Percentiles rank a stretch among this genome's conserved stretches.
These are phyloP conservation scores for Drosophila malerkotliana DNA, from an alignment of 1,140 invertebrate genomes.

Conservation along the genomic window DNA sequence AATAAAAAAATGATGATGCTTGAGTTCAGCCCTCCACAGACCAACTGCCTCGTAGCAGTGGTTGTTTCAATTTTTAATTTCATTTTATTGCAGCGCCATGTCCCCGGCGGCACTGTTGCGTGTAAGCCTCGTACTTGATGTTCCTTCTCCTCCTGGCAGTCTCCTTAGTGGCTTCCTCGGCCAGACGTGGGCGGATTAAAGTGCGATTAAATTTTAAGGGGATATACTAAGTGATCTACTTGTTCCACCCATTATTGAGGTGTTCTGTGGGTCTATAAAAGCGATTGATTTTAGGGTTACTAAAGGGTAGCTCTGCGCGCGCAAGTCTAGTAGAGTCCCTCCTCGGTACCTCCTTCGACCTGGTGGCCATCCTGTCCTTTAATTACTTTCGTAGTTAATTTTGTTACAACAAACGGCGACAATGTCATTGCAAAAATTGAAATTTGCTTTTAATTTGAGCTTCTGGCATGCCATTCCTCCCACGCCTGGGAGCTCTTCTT, in stretches of 20 bases:
- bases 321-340: slow-evolving; percentile 61
- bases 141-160: slow-evolving; percentile 4
- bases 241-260: no score
- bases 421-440: slow-evolving; percentile 71
- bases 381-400: slow-evolving; percentile 81
- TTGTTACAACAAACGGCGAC: slow-evolving; percentile 62
- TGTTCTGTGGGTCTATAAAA: no score
- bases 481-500: not conserved
- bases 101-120: slow-evolving; percentile 66
- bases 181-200: slow-evolving; percentile 14
- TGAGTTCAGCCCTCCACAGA: slow-evolving; percentile 37
- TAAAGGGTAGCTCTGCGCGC: slow-evolving; percentile 41
- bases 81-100: slow-evolving; percentile 77
- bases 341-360: slow-evolving; percentile 15
- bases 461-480: slow-evolving; percentile 7
- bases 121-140: slow-evolving; percentile 28
- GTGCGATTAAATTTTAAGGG: not conserved
- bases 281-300: no score
- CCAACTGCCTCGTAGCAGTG: slow-evolving; percentile 2
- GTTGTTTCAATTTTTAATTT: slow-evolving; percentile 78
- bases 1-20: slow-evolving; percentile 50
- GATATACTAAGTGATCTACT: not conserved
- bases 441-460: slow-evolving; percentile 71
- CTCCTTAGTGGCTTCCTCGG: slow-evolving; percentile 33
- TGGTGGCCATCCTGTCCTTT: slow-evolving; percentile 53